Evolutionary conservation across 2,797 vertebrate genomes (phyloP).

Genomic region (Rhinichthys osculus): DNA sequence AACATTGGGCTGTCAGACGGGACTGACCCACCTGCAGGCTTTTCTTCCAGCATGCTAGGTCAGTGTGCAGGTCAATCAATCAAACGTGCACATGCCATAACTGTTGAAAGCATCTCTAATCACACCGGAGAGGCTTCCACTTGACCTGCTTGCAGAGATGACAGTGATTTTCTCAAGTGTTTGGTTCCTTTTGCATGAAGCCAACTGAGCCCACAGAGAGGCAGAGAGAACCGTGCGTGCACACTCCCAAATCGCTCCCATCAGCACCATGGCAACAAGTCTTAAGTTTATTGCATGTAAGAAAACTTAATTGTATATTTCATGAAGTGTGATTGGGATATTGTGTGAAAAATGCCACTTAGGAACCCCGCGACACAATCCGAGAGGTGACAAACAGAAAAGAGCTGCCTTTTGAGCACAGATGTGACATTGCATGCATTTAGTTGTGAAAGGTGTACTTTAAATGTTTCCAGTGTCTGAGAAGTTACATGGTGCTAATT

Average conservation of each 20-base stretch:
- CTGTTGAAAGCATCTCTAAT: constrained; percentile 37
- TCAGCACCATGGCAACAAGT: constrained; percentile 29
- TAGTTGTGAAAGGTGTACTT: neutral
- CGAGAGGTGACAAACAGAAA: constrained; percentile 11
- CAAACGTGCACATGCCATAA: constrained; percentile 49
- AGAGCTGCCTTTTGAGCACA: neutral
- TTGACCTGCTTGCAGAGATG: constrained; percentile 29
- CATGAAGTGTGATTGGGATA: constrained; percentile 44
- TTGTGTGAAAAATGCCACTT: constrained; percentile 35
- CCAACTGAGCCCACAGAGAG: constrained; percentile 7
- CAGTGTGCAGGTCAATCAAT: constrained; percentile 52
- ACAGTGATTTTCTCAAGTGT: constrained; percentile 41
- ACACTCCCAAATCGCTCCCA: constrained; percentile 16
- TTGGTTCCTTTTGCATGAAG: constrained; percentile 36
- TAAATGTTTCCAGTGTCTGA: neutral
- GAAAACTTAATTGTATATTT: constrained; percentile 25
- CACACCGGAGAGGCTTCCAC: constrained; percentile 31
- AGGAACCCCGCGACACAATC: constrained; percentile 3
- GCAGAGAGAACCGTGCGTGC: constrained; percentile 14
- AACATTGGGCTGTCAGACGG: constrained; percentile 21
- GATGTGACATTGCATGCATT: neutral
- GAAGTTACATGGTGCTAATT: neutral
- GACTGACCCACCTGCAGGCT: constrained; percentile 46
- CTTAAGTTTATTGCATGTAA: neutral
- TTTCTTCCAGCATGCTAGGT: constrained; percentile 35